phyloP scores from a whole-genome alignment of 1,140 invertebrate genomes.

The Gonatopus flavifemur region DNA sequence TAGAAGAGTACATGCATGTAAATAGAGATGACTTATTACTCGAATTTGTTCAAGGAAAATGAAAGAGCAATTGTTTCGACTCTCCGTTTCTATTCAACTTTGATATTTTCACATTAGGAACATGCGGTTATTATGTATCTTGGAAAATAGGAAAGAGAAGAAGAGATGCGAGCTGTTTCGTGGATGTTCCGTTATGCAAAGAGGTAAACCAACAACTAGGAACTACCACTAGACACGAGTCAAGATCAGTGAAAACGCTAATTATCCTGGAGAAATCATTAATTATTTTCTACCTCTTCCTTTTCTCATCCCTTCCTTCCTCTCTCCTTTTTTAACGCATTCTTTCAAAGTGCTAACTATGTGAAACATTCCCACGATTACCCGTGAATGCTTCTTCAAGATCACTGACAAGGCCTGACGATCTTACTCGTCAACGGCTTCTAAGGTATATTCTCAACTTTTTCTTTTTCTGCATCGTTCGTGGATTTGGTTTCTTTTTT shows the following conservation, averaged over 20 bases:
- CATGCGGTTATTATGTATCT: not conserved
- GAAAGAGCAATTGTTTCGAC: too few species aligned
- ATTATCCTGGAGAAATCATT: conserved; percentile 50
- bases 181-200: conserved; percentile 31
- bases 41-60: too few species aligned
- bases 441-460: conserved; percentile 29
- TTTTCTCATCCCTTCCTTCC: not conserved
- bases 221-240: conserved; percentile 33
- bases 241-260: conserved; percentile 52
- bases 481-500: not conserved
- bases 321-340: conserved; percentile 27
- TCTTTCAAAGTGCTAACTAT: conserved; percentile 46
- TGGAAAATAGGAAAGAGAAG: not conserved
- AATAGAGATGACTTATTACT: too few species aligned
- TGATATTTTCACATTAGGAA: not conserved
- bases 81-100: not conserved
- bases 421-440: conserved; percentile 27
- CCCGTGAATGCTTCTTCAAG: conserved; percentile 40
- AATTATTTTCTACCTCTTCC: conserved; percentile 37
- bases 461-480: conserved; percentile 13
- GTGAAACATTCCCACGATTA: conserved; percentile 50
- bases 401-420: conserved; percentile 48
- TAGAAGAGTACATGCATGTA: not conserved
- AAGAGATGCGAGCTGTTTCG: not conserved
- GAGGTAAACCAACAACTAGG: conserved; percentile 26